phyloP scores from a whole-genome alignment of 2,113 vertebrate genomes.

The Nesoenas mayeri region DNA sequence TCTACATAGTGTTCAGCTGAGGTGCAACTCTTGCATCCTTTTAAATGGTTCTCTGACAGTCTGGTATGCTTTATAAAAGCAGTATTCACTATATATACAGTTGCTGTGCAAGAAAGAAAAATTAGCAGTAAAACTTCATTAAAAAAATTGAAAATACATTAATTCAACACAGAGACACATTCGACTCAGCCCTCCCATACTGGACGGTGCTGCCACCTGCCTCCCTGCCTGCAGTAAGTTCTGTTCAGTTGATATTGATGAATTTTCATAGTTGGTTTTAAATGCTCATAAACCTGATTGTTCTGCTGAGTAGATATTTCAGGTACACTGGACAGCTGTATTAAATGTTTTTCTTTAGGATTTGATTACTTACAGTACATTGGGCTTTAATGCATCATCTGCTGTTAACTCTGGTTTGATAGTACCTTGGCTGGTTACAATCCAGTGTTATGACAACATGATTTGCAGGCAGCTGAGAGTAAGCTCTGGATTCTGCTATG shows the following conservation, averaged over 20 bases:
- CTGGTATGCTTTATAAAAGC: neutral
- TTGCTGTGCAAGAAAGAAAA: neutral
- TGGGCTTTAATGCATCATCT: conserved; percentile 33
- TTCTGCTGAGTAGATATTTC: neutral
- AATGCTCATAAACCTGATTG: conserved; percentile 34
- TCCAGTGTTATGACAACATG: neutral
- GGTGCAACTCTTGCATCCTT: neutral
- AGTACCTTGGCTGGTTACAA: neutral
- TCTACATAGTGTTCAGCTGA: neutral
- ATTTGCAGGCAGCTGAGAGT: neutral
- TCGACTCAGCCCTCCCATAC: neutral
- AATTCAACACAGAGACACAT: neutral
- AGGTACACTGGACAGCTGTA: neutral
- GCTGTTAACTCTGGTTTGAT: conserved; percentile 3
- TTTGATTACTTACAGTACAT: conserved; percentile 16
- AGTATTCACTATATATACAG: neutral
- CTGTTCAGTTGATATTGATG: neutral
- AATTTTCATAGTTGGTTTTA: neutral
- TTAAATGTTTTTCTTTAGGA: conserved; percentile 32
- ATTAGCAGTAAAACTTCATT: neutral
- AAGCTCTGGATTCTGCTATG: neutral
- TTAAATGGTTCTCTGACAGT: neutral
- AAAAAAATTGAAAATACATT: neutral
- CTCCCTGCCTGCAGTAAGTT: neutral
- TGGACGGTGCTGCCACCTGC: accelerated